Conservation (phyloP, 2,797 vertebrate species). For the Pseudochirops corinnae region DNA sequence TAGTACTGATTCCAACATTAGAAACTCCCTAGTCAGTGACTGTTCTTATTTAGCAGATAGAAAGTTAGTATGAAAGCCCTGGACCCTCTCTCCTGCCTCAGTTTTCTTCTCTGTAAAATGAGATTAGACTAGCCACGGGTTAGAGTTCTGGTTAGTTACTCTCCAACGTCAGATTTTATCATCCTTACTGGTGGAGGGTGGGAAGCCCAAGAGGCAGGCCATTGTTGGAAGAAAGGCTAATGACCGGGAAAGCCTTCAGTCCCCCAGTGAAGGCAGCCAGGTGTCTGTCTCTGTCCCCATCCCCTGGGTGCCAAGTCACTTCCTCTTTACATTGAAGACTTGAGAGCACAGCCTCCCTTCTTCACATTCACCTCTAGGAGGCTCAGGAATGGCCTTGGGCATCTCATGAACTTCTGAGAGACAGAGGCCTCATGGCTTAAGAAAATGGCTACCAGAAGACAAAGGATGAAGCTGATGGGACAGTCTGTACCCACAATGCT, state of each 20-base stretch:
- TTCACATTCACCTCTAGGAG: neutral
- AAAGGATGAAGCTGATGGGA: neutral
- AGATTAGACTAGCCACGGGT: neutral
- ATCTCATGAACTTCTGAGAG: neutral
- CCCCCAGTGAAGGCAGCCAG: neutral
- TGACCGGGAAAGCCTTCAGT: neutral
- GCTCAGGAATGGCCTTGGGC: neutral
- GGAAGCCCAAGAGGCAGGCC: neutral
- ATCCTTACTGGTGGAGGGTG: neutral
- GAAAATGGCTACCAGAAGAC: neutral
- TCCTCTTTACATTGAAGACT: neutral
- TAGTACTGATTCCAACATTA: slow-evolving; percentile 34
- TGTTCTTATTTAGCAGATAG: neutral
- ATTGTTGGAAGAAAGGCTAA: neutral
- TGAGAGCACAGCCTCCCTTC: neutral
- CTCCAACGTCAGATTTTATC: neutral
- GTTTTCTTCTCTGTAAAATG: neutral
- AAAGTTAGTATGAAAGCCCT: neutral
- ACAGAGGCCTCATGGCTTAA: neutral
- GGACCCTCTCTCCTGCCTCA: neutral
- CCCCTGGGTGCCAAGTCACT: neutral
- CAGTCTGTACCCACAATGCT: neutral
- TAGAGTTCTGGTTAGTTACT: neutral
- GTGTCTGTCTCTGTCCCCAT: neutral
- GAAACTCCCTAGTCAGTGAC: neutral